These are phyloP conservation scores for Tragelaphus buxtoni DNA, from an alignment of 2,113 vertebrate species.

Conservation along the genomic window DNA sequence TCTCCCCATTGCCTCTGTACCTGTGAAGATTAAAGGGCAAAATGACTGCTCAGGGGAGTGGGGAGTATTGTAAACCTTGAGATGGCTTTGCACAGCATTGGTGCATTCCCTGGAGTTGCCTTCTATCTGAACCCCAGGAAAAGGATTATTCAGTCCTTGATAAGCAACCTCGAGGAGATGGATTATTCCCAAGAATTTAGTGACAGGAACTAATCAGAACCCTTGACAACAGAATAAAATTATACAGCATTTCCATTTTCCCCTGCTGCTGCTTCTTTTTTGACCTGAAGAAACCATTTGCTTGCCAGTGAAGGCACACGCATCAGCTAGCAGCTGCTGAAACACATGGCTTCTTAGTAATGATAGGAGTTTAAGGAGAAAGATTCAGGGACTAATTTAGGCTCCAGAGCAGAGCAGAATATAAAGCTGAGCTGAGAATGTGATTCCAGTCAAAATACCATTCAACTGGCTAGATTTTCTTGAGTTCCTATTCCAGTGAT, in stretches of 20 bases:
- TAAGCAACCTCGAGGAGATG: constrained; percentile 63
- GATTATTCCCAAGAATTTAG: constrained; percentile 65
- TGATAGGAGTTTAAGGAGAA: neutral
- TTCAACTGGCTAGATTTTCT: neutral
- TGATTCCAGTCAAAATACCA: neutral
- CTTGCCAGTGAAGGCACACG: constrained; percentile 3
- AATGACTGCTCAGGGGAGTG: neutral
- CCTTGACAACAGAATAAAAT: constrained; percentile 68
- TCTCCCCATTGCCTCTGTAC: neutral
- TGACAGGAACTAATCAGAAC: constrained; percentile 65
- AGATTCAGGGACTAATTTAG: neutral
- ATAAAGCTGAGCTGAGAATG: neutral
- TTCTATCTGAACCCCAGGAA: neutral
- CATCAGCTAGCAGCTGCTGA: neutral
- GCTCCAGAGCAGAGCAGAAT: neutral
- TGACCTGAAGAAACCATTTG: constrained; percentile 38
- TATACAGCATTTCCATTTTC: constrained; percentile 52
- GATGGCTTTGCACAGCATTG: constrained; percentile 50
- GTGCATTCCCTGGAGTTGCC: neutral
- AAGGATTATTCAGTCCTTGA: constrained; percentile 49
- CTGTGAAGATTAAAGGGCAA: neutral
- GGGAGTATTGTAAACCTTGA: neutral
- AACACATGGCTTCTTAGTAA: neutral
- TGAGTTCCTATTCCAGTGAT: neutral
- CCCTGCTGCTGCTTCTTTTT: constrained; percentile 30